phyloP scores from a whole-genome alignment of 2,113 vertebrate genomes.

The Cathartes aura region DNA sequence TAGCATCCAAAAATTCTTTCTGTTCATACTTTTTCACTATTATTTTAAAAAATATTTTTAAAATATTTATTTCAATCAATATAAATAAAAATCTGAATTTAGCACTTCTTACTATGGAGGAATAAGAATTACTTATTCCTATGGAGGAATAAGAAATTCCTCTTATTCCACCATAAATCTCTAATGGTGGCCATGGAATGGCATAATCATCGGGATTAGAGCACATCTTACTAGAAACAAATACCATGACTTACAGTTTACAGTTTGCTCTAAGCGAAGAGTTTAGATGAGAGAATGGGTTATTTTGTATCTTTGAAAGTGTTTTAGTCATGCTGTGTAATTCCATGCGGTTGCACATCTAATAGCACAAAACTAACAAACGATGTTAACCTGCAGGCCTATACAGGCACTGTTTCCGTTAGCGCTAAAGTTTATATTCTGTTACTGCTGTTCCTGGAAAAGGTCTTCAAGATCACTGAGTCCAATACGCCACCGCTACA shows the following conservation, averaged over 20 bases:
- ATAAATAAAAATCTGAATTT: constrained; percentile 30
- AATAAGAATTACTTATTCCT: too few relatives aligned
- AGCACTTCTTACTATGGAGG: constrained; percentile 3
- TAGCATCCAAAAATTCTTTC: constrained; percentile 44
- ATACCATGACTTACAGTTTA: constrained; percentile 36
- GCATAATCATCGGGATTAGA: constrained; percentile 56
- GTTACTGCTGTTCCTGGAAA: constrained; percentile 24
- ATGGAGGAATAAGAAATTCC: too few relatives aligned
- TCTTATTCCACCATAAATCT: constrained; percentile 33
- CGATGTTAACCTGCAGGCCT: constrained; percentile 51
- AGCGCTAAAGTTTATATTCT: constrained; percentile 1
- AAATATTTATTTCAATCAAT: constrained; percentile 46
- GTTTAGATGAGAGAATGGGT: constrained; percentile 48
- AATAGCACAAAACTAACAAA: constrained; percentile 54
- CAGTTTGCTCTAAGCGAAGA: constrained; percentile 62
- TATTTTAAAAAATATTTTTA: neutral
- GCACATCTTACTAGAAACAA: constrained; percentile 63
- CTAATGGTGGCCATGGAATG: constrained; percentile 9
- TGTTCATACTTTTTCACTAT: constrained; percentile 9
- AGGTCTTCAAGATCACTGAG: neutral
- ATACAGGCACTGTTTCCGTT: constrained; percentile 8
- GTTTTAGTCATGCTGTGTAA: constrained; percentile 51
- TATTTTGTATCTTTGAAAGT: constrained; percentile 64
- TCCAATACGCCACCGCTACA: neutral
- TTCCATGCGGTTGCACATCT: constrained; percentile 58